Conservation (phyloP, 2,113 vertebrate genomes). For the Antechinus stuartii region DNA sequence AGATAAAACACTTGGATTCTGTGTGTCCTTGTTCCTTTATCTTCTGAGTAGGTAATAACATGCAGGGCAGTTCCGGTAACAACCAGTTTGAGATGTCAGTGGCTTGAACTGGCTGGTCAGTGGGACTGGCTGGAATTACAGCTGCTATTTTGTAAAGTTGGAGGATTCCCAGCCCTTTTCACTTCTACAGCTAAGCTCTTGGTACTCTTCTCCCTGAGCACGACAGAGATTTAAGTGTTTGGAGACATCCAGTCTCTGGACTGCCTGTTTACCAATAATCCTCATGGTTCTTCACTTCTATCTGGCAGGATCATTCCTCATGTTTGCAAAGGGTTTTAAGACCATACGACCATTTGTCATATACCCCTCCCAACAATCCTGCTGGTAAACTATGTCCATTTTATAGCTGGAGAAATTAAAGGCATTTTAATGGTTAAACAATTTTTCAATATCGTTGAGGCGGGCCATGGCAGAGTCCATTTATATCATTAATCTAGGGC, state of each 20-base stretch:
- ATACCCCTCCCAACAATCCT: background rate
- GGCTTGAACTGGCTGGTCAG: conserved; percentile 16
- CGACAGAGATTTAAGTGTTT: background rate
- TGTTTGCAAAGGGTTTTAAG: background rate
- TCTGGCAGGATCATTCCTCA: background rate
- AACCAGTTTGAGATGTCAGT: conserved; percentile 45
- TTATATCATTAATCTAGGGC: background rate
- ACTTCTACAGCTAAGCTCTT: background rate
- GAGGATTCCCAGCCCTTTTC: background rate
- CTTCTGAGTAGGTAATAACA: conserved; percentile 47
- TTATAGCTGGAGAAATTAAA: background rate
- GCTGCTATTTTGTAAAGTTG: background rate
- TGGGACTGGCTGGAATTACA: background rate
- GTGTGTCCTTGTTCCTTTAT: background rate
- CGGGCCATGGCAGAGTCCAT: background rate
- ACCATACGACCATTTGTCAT: background rate
- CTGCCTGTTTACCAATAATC: background rate
- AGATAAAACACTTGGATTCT: background rate
- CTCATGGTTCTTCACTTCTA: background rate
- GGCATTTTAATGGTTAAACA: background rate
- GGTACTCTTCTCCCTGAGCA: background rate
- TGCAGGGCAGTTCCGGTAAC: conserved; percentile 60
- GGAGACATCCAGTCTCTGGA: background rate
- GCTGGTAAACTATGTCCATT: background rate
- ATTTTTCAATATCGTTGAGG: background rate